Base-by-base conservation (phyloP, 2,113 vertebrate species). In the Solea senegalensis region DNA sequence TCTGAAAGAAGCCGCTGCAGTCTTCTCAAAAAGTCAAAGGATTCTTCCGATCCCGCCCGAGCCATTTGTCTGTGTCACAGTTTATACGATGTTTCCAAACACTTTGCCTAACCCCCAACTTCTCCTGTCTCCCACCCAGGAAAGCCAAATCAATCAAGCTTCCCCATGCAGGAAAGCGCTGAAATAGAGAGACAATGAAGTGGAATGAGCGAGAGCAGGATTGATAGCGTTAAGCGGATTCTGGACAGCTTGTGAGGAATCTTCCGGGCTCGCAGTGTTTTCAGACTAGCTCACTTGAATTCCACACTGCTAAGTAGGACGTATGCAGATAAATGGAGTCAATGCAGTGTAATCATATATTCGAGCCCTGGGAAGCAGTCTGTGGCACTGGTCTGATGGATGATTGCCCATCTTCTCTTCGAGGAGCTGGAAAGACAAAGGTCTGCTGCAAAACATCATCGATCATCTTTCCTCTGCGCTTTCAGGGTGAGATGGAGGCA, bases 101-200 rank as follows among this genome's bases (percentile, higher is more conserved):
- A 89, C 84, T 89, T 87, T 88, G 72, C 88, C 81, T 82, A 76
- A 75, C 71, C 74, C 60, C 84, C 84, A 91, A 91, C 88, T 91
- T 87, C 15, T 50, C 85, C 89, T 88, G 91, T 92, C 92, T 86
- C 80, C 83, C 71, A 41, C 72, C 78, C 82, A 83, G 65, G 72
- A 83, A 81, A 90, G 78, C 72, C 82, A 76, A 90, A 92, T 93
- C 89, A 87, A 92, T 93, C 92, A 93, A 91, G 86, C 78, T 83
- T 89, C 79, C 43, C 87, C 90, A 89, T 91, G 91, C 90, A 92
- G 83, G 78, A 91, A 91, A 91, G 75, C 84, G 82, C 72, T n/a
- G 81, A 88, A 89, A 93, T 92, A 89, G 90, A 92, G 87, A 90
- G 89, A 93, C 86, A 91, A 92, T 92, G 90, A 90, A 90, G 89